phyloP scores from a whole-genome alignment of 2,888 invertebrate species.

The Sceliomorpha sp. region DNA sequence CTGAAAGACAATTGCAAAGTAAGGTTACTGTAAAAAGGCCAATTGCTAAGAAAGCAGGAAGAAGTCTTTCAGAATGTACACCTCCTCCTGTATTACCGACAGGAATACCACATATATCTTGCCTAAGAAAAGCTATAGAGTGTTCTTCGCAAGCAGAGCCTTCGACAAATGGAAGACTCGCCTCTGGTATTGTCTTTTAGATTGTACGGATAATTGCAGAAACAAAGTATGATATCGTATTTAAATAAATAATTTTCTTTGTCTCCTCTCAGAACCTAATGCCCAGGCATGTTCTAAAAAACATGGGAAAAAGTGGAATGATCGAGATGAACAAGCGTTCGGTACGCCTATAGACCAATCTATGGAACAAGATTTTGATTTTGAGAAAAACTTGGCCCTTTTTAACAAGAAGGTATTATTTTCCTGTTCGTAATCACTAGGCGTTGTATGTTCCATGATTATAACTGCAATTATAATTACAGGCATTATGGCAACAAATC shows the following conservation, averaged over 20 bases:
- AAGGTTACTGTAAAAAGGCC: conserved; percentile 82
- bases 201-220: too few species aligned
- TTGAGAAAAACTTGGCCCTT: conserved; percentile 95
- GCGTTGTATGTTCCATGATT: neutral
- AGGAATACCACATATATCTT: conserved; percentile 52
- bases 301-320: conserved; percentile 79
- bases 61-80: conserved; percentile 79
- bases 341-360: conserved; percentile 86
- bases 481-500: conserved; percentile 89
- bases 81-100: conserved; percentile 63
- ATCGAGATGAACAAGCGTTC: conserved; percentile 88
- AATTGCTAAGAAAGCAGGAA: conserved; percentile 81
- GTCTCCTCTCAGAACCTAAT: too few species aligned
- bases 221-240: too few species aligned
- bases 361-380: conserved; percentile 91
- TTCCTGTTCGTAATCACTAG: neutral
- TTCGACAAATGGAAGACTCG: conserved; percentile 69
- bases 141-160: conserved; percentile 59
- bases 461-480: conserved; percentile 55
- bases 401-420: conserved; percentile 87
- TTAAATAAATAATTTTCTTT: neutral
- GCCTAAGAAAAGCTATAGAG: conserved; percentile 50
- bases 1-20: conserved; percentile 77
- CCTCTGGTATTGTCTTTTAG: conserved; percentile 60
- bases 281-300: conserved; percentile 69